These are phyloP conservation scores for Cyphomyrus plagiostoma DNA, from an alignment of 2,113 vertebrate species.

Conservation along the genomic window DNA sequence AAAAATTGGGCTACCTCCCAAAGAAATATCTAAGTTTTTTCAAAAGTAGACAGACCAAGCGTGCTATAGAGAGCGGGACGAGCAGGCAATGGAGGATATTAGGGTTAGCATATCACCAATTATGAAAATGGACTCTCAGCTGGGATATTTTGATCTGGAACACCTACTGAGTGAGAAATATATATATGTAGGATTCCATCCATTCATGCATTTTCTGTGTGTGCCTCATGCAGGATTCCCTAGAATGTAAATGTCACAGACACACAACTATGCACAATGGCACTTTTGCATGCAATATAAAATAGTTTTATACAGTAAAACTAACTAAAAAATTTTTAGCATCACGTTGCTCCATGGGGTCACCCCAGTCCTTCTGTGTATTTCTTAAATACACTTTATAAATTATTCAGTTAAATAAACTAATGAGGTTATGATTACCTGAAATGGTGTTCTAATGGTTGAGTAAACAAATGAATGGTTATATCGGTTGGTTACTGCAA, in stretches of 20 bases:
- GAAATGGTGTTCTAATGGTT: background rate
- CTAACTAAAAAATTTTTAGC: background rate
- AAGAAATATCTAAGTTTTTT: background rate
- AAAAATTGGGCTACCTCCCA: background rate
- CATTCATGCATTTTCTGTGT: too few relatives aligned
- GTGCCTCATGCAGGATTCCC: too few relatives aligned
- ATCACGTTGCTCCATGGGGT: background rate
- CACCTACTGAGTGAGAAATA: background rate
- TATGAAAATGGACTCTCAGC: background rate
- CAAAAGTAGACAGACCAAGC: background rate
- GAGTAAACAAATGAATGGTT: background rate
- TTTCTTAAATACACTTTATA: background rate
- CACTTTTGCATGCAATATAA: background rate
- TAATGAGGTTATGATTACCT: background rate
- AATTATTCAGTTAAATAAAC: background rate
- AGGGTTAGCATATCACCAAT: background rate
- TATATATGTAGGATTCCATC: background rate
- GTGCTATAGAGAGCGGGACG: too few relatives aligned
- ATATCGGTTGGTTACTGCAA: background rate
- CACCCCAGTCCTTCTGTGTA: background rate
- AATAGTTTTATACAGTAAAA: background rate
- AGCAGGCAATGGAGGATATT: background rate
- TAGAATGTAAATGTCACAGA: too few relatives aligned
- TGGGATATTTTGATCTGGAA: slow-evolving; percentile 3
- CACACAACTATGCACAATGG: background rate